Base-by-base conservation (phyloP, 2,113 vertebrate species). In the Dipodomys ordii region DNA sequence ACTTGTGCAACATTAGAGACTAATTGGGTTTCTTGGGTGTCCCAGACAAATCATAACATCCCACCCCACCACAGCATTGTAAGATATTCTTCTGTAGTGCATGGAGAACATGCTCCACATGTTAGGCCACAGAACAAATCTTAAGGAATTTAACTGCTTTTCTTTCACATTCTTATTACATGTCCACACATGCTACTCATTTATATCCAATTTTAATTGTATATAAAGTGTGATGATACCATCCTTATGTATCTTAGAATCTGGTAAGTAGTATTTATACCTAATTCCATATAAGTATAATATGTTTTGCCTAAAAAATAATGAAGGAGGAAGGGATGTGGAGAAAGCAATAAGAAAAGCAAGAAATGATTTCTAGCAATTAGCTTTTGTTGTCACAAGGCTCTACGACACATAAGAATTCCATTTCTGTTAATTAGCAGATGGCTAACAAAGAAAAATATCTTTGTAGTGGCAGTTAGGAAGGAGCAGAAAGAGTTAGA, bases 391-490 rank as follows among this genome's bases (percentile, higher is more conserved):
- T 94, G 67, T 96, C 82, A 77, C n/a, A 65, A 67, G 83, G 44
- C 86, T 77, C 12, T 53, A 3, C 76, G 71, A 90, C 83, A 92
- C 35, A 32, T 67, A 53, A 87, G 65, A 79, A 27, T 85, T 84
- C 76, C 44, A 88, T 88, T 88, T 93, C 88, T 78, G 35, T 95
- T 92, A 65, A 96, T 92, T 82, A 90, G 35, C n/a, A 72, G 73
- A 83, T 74, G 78, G 39, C 78, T 93, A 93, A 85, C 82, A 68
- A 79, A 78, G 64, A 77, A 72, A 90, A 88, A 79, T 72, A 80
- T 91, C 79, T 87, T 83, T 25, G 1, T 5, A 74, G 3, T 20
- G 83, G 60, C 46, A 82, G 25, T 60, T 90, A 60, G 16, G 53
- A 68, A 80, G 64, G 39, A 83, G 19, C 68, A 71, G 39, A 13